Percentiles rank a stretch among this genome's conserved stretches.
phyloP scores from a whole-genome alignment of 2,797 vertebrate genomes.

The Thunnus albacares region DNA sequence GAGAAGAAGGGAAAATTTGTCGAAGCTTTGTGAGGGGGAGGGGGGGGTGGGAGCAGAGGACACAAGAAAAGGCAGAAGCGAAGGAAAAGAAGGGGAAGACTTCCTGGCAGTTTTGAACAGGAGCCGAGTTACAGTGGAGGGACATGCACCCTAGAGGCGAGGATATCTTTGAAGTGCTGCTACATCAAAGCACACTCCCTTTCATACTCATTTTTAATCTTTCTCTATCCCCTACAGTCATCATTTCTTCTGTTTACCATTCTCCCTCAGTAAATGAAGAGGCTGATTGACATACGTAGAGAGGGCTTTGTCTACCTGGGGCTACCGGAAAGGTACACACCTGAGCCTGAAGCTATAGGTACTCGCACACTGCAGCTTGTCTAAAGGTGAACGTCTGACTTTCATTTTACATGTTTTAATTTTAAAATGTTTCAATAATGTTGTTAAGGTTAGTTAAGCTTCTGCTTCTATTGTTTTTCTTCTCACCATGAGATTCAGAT shows the following conservation, averaged over 20 bases:
- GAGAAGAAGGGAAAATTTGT: slow-evolving; percentile 21
- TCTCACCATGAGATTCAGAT: too few species aligned
- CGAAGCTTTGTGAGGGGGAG: slow-evolving; percentile 26
- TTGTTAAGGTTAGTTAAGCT: too few species aligned
- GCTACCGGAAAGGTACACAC: neutral
- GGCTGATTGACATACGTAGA: slow-evolving; percentile 24
- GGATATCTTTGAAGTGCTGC: slow-evolving; percentile 70
- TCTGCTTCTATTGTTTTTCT: too few species aligned
- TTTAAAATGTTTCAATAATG: neutral
- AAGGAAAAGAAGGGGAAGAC: neutral
- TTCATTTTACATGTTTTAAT: too few species aligned
- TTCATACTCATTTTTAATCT: slow-evolving; percentile 53
- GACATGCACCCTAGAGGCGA: slow-evolving; percentile 52
- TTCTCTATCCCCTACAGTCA: slow-evolving; percentile 30
- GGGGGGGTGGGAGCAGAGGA: slow-evolving; percentile 6
- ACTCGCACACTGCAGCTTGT: neutral
- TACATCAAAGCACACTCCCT: slow-evolving; percentile 67
- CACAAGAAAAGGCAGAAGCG: neutral
- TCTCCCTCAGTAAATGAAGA: slow-evolving; percentile 23
- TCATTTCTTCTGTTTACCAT: slow-evolving; percentile 51
- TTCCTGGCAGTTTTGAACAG: slow-evolving; percentile 45
- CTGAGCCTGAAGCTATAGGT: slow-evolving; percentile 1
- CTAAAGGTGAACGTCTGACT: too few species aligned
- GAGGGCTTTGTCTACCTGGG: slow-evolving; percentile 20
- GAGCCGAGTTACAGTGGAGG: slow-evolving; percentile 51